Evolutionary conservation across 1,140 invertebrate genomes (phyloP), one percentile per base, ranked within the genome.

Genomic region (Pantala flavescens): DNA sequence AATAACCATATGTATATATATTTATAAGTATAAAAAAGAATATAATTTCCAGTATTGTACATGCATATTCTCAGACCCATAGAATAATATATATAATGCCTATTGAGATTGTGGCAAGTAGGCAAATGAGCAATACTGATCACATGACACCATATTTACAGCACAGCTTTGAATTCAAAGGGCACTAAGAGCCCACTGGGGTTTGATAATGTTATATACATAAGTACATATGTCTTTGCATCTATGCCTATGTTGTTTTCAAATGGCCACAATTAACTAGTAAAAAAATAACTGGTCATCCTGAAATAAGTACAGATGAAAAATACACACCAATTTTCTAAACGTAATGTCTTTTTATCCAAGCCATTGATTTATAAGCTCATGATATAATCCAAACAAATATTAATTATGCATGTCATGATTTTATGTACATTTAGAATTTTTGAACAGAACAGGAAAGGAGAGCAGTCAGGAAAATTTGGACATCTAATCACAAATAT

Each of bases 11-110:
- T 63, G 49, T 63, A 63, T 63, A 63, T 63, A 7, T 63, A 63
- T 63, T 63, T 63, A 63, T 63, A 63, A 63, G 49, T 63, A 63
- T 63, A 63, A 63, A 63, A 63, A 63, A 63, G 49, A 63, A 63
- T 63, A 63, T 63, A 63, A 63, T 63, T 63, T 63, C 49, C 49
- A 63, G 12, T 63, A 63, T 63, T 63, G 14, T 63, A 63, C 49
- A 63, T 63, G 49, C 49, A 63, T 63, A 63, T 63, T 63, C n/a
- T 63, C 49, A 63, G 49, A 63, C 49, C 49, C 49, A 63, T 63
- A 63, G 12, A 63, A 63, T 63, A 63, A 63, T 63, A 63, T 63
- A 63, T 63, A 63, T 63, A 63, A 63, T 63, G 49, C 49, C 49
- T 63, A 63, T 63, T 63, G 49, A 63, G 49, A 63, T 63, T 63